Evolutionary conservation across 2,113 vertebrate genomes (phyloP), one percentile per base, ranked within the genome.

Genomic region (Gobius niger): DNA sequence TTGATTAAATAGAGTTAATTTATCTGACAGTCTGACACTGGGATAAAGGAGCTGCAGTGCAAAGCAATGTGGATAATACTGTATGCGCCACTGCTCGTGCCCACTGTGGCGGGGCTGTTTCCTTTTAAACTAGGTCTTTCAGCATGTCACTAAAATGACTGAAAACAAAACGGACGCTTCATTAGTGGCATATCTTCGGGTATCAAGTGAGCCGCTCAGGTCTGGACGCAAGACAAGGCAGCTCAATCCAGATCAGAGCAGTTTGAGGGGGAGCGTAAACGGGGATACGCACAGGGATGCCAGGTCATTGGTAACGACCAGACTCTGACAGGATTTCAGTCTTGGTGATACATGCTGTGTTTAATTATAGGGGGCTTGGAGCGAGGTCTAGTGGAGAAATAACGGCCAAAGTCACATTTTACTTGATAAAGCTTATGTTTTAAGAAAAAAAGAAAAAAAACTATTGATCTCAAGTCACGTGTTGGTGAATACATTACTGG

Each of bases 171-270:
- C 14, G 54, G 76, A 11, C 42, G 74, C 65, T 73, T 75, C 49
- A 44, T 77, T 42, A 40, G 34, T 77, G 56, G 44, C 24, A 34
- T 67, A 63, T 70, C 73, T 44, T 47, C 65, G 49, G 53, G 76
- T 79, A 78, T 80, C 60, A 72, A 50, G 63, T 76, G 67, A 76
- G 71, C 41, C n/a, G 7, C 68, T 60, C 44, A 64, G 72, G 72
- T 67, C 73, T 80, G 77, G 72, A 80, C 80, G 77, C 68, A 82
- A 79, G 79, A 74, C 56, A 59, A 89, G 84, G 91, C 88, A 88
- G 89, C 67, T 89, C 75, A 77, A 90, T 91, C 86, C 90, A 91
- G 90, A 90, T 90, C 83, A 80, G 77, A 87, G 91, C 87, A 88
- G 89, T 88, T 76, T 82, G 59, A 57, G 72, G 70, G 63, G 62